phyloP scores from a whole-genome alignment of 2,888 invertebrate genomes.

The Coelinius sp. region DNA sequence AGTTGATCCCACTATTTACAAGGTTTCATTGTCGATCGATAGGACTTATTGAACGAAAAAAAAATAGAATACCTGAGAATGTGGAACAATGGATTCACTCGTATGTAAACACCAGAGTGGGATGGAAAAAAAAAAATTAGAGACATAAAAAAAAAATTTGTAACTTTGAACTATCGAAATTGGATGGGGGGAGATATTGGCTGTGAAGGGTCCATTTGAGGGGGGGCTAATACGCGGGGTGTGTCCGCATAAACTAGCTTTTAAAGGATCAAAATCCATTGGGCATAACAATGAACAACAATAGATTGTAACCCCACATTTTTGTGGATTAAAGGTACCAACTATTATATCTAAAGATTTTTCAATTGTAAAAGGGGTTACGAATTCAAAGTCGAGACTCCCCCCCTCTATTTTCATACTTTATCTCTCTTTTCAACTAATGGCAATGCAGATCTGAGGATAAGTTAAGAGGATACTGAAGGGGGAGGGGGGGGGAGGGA shows the following conservation, averaged over 20 bases:
- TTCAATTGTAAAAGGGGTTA: slow-evolving; percentile 1
- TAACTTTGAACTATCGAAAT: slow-evolving; percentile 21
- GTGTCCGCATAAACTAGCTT: slow-evolving; percentile 58
- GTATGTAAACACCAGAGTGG: neutral
- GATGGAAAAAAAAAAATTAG: neutral
- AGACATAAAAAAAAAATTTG: slow-evolving; percentile 56
- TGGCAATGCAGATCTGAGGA: neutral
- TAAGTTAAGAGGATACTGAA: slow-evolving; percentile 7
- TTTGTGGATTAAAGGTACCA: slow-evolving; percentile 13
- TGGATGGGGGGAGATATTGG: neutral
- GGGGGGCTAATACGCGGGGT: slow-evolving; percentile 19
- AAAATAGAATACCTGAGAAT: neutral
- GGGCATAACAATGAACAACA: neutral
- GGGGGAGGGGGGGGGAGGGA: neutral
- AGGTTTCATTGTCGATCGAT: neutral
- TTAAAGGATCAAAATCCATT: slow-evolving; percentile 55
- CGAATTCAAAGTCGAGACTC: neutral
- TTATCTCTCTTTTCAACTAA: neutral
- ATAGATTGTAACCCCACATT: neutral
- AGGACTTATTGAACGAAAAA: neutral
- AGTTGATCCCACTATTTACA: slow-evolving; percentile 17
- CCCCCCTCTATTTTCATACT: neutral
- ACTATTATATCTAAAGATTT: neutral
- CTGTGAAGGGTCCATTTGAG: neutral
- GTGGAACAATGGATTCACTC: neutral